Base-by-base conservation (phyloP, 2,888 invertebrate species). In the Tipula vernalis region DNA sequence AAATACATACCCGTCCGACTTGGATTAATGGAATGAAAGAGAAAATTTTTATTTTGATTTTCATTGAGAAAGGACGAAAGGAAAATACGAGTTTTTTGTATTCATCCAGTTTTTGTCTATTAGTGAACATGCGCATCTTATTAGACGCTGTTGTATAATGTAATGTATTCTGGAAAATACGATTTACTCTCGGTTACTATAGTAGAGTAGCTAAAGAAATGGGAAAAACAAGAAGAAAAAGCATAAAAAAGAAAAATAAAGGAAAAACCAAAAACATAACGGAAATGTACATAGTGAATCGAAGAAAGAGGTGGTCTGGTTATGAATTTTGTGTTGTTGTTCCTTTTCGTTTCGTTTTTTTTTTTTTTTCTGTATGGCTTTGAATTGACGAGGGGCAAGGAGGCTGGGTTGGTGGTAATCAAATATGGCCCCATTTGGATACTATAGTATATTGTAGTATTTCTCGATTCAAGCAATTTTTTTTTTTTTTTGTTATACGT, bases 101-200 rank as follows among this genome's bases (percentile, higher is more conserved):
- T 71, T 51, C 51, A 28, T 71, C 28, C 71, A 71, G 71, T 71
- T 71, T 71, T 71, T 18, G 71, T 71, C 71, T 71, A 71, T 71
- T 28, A 71, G 71, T 71, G 71, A 28, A 71, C 71, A 71, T 71
- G 71, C 71, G 71, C 71, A 15, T 5, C 28, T 3, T 28, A 71
- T 3, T 28, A 71, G 4, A 2, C 28, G 12, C 28, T 71, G 28
- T 71, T 71, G 71, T 18, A 28, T 71, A 71, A 71, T 71, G 71
- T 71, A 84, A 84, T 39, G 39, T 84, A 15, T 84, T 84, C 41
- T 36, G 84, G 84, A 84, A 84, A 84, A 84, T 84, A 84, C 84
- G 84, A 36, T 84, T 71, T 71, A 84, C 84, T 84, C 84, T 84
- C 84, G 84, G 84, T 84, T 84, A 84, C 84, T 84, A 84, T 84